These are phyloP conservation scores for Hirtodrosophila trivittata DNA, from an alignment of 2,888 invertebrate species.

Conservation along the genomic window DNA sequence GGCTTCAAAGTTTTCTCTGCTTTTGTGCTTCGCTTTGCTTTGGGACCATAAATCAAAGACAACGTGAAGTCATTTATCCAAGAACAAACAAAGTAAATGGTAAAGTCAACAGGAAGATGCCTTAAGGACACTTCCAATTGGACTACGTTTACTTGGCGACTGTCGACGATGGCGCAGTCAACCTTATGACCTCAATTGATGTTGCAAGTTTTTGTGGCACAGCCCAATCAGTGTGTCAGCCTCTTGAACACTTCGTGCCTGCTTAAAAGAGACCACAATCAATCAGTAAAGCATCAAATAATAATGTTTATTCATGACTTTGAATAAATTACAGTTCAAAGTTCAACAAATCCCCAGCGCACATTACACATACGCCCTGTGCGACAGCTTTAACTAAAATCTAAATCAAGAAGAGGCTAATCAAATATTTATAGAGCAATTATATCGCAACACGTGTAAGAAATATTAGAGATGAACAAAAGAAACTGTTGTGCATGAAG, in stretches of 20 bases:
- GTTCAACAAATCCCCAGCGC: slow-evolving; percentile 26
- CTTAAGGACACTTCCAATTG: slow-evolving; percentile 12
- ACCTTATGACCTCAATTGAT: slow-evolving; percentile 56
- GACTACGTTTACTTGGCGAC: slow-evolving; percentile 41
- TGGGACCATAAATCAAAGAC: slow-evolving; percentile 63
- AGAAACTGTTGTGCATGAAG: too few species aligned
- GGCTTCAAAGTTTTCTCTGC: too few species aligned
- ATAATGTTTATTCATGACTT: slow-evolving; percentile 7
- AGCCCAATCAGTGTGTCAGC: slow-evolving; percentile 9
- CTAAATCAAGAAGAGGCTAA: slow-evolving; percentile 24
- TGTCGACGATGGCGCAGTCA: too few species aligned
- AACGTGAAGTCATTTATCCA: slow-evolving; percentile 51
- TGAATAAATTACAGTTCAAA: slow-evolving; percentile 22
- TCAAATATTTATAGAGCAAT: slow-evolving; percentile 66
- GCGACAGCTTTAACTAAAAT: slow-evolving; percentile 8
- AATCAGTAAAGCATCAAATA: slow-evolving; percentile 19
- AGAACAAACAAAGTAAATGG: slow-evolving; percentile 7
- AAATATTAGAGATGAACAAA: slow-evolving; percentile 11
- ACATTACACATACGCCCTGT: slow-evolving; percentile 31
- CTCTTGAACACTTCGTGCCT: slow-evolving; percentile 7
- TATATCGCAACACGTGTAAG: slow-evolving; percentile 29
- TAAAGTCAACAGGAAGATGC: slow-evolving; percentile 18
- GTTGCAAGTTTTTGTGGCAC: slow-evolving; percentile 36
- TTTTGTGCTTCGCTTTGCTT: slow-evolving; percentile 8
- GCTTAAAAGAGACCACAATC: slow-evolving; percentile 11